These are phyloP conservation scores for Drosophila mayri DNA, from an alignment of 1,140 invertebrate genomes.

Conservation along the genomic window DNA sequence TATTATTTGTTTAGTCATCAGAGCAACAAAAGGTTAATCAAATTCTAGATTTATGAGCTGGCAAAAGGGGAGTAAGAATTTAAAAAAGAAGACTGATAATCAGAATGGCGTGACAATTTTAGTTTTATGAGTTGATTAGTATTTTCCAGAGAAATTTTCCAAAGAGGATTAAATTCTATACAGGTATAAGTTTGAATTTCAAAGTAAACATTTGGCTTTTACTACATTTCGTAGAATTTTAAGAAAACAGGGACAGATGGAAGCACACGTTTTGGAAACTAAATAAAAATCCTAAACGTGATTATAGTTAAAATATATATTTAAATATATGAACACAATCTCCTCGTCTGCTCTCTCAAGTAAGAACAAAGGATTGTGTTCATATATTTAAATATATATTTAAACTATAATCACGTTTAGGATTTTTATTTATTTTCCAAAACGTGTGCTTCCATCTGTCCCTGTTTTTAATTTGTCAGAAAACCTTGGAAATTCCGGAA, in stretches of 20 bases:
- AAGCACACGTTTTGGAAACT: slow-evolving; percentile 14
- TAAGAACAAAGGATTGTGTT: neutral
- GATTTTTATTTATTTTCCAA: slow-evolving; percentile 10
- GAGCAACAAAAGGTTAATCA: slow-evolving; percentile 3
- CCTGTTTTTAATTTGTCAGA: neutral
- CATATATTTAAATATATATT: neutral
- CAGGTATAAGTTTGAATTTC: neutral
- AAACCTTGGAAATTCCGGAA: slow-evolving; percentile 23
- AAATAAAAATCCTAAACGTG: slow-evolving; percentile 18
- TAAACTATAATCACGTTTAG: slow-evolving; percentile 21
- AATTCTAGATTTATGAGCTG: neutral
- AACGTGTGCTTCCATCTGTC: slow-evolving; percentile 14
- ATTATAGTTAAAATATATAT: slow-evolving; percentile 8
- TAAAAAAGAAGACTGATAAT: neutral
- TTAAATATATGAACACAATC: neutral
- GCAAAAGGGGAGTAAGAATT: neutral
- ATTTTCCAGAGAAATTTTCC: neutral
- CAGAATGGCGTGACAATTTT: slow-evolving; percentile 1
- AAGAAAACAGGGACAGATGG: slow-evolving; percentile 10
- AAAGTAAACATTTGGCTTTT: neutral
- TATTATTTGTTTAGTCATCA: slow-evolving; percentile 5
- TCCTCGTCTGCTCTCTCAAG: neutral
- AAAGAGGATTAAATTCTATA: no score
- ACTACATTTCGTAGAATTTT: neutral
- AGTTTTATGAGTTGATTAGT: neutral